Evolutionary conservation across 2,797 vertebrate genomes (phyloP).

Genomic region (Phrynocephalus guinanensis): DNA sequence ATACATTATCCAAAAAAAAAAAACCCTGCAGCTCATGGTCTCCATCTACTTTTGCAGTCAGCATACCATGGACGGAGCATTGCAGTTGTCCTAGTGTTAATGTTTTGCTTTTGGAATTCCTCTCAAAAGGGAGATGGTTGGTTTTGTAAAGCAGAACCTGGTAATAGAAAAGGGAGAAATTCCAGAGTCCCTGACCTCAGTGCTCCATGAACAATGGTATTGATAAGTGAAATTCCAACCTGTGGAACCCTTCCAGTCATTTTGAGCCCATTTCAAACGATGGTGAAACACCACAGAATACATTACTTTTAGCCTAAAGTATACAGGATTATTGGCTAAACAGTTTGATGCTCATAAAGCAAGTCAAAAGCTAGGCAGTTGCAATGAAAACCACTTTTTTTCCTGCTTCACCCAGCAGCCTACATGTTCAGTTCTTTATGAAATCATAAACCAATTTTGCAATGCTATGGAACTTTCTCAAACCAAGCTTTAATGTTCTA

Average conservation of each 20-base stretch:
- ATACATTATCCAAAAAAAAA: not conserved
- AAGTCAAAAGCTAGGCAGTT: not conserved
- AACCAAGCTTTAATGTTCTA: not conserved
- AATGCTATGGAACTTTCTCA: no score
- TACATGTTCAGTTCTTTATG: not conserved
- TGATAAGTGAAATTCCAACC: not conserved
- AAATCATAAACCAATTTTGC: not conserved
- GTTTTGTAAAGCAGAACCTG: not conserved
- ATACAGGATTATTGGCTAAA: no score
- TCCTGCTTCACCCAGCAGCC: not conserved
- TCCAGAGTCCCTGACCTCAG: not conserved
- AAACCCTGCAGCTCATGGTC: not conserved
- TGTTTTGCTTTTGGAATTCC: no score
- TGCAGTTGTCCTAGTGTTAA: no score
- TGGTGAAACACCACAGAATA: not conserved
- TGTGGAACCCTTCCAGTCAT: not conserved
- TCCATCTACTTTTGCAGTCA: not conserved
- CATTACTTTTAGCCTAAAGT: not conserved
- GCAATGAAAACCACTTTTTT: not conserved
- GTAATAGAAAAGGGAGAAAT: not conserved
- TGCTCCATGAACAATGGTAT: not conserved
- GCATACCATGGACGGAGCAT: not conserved
- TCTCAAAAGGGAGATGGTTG: no score
- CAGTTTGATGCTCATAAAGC: not conserved
- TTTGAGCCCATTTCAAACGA: no score